Conservation (phyloP, 2,797 vertebrate genomes). For the Schizopygopsis pylzovi region DNA sequence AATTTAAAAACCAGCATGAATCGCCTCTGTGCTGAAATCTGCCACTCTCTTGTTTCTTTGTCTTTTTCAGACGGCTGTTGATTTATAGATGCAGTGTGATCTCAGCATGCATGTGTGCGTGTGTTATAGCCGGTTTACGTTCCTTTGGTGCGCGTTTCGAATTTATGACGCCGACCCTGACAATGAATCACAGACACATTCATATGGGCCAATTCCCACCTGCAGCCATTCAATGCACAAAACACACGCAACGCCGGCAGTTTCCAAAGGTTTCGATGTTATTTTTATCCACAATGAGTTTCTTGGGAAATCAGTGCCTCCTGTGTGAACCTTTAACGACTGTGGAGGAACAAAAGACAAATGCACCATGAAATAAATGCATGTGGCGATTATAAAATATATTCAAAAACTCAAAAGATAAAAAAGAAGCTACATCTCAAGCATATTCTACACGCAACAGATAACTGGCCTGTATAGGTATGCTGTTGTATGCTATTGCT, state of each 20-base stretch:
- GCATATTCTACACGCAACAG: background rate
- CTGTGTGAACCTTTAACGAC: background rate
- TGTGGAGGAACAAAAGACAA: slow-evolving; percentile 6
- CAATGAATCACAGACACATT: slow-evolving; percentile 39
- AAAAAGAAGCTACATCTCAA: background rate
- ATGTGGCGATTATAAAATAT: background rate
- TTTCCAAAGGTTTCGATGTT: background rate
- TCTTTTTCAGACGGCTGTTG: slow-evolving; percentile 13
- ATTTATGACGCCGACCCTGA: slow-evolving; percentile 16
- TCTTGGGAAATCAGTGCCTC: slow-evolving; percentile 1
- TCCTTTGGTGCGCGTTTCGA: slow-evolving; percentile 14
- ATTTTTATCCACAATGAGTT: slow-evolving; percentile 28
- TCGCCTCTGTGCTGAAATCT: slow-evolving; percentile 12
- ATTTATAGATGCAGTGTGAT: slow-evolving; percentile 35
- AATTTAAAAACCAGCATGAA: slow-evolving; percentile 4
- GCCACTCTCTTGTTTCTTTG: slow-evolving; percentile 9
- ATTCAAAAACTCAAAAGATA: background rate
- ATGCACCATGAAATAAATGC: background rate
- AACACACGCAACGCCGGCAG: background rate
- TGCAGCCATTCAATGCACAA: slow-evolving; percentile 2
- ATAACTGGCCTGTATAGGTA: slow-evolving; percentile 10
- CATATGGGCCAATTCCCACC: slow-evolving; percentile 39
- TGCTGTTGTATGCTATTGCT: slow-evolving; percentile 36
- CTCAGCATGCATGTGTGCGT: slow-evolving; percentile 4
- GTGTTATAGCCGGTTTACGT: background rate